phyloP scores from a whole-genome alignment of 2,888 invertebrate genomes.

The Scaptodrosophila latifasciaeformis region DNA sequence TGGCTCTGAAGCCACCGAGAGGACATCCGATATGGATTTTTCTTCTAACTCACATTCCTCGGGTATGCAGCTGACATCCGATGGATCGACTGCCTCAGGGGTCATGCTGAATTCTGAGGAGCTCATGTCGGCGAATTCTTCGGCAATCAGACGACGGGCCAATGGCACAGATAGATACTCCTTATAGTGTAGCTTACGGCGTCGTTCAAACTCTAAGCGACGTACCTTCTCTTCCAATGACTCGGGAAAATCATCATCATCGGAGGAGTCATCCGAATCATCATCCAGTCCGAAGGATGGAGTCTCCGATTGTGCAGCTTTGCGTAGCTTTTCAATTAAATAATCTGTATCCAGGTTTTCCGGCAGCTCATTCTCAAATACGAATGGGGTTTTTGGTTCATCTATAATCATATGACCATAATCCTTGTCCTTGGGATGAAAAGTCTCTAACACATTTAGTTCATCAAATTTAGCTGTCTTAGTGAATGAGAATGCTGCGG shows the following conservation, averaged over 20 bases:
- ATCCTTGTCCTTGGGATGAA: slow-evolving; percentile 98
- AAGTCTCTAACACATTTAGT: slow-evolving; percentile 97
- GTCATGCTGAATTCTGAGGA: slow-evolving; percentile 72
- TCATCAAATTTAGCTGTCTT: slow-evolving; percentile 91
- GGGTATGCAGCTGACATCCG: slow-evolving; percentile 2
- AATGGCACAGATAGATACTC: slow-evolving; percentile 95
- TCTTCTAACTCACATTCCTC: slow-evolving; percentile 8
- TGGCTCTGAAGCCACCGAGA: neutral
- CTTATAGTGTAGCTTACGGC: slow-evolving; percentile 96
- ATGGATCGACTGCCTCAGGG: neutral
- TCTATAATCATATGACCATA: slow-evolving; percentile 99
- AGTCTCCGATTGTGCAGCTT: slow-evolving; percentile 67
- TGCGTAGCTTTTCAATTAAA: slow-evolving; percentile 81
- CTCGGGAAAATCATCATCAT: slow-evolving; percentile 78
- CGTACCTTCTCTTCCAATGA: slow-evolving; percentile 81
- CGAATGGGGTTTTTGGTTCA: slow-evolving; percentile 96
- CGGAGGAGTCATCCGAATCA: slow-evolving; percentile 76
- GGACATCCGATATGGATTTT: neutral
- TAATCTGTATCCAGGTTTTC: slow-evolving; percentile 81
- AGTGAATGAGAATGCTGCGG: too few relatives aligned
- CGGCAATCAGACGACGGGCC: slow-evolving; percentile 91
- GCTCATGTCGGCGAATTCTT: slow-evolving; percentile 90
- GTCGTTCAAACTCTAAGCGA: slow-evolving; percentile 89
- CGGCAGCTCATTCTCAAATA: slow-evolving; percentile 77
- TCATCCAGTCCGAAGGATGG: slow-evolving; percentile 73